These are phyloP conservation scores for Asteroscopus sphinx DNA, from an alignment of 2,888 invertebrate genomes.

Conservation along the genomic window DNA sequence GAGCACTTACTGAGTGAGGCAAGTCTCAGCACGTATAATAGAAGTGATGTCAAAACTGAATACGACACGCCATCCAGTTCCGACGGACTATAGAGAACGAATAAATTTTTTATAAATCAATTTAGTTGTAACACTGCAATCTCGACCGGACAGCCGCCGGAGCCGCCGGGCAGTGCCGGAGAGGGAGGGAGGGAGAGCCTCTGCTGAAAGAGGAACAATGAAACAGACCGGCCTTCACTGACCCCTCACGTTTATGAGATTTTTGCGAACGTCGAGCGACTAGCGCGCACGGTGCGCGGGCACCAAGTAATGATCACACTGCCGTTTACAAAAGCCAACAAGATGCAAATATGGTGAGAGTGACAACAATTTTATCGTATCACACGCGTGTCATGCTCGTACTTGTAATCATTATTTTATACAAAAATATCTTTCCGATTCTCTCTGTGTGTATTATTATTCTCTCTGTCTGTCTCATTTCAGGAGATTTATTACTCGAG, in stretches of 20 bases:
- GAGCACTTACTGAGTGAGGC: too few relatives aligned
- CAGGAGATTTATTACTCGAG: too few relatives aligned
- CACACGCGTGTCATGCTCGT: too few relatives aligned
- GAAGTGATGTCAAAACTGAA: too few relatives aligned
- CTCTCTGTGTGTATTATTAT: too few relatives aligned
- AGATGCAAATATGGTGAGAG: too few relatives aligned
- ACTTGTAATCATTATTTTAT: too few relatives aligned
- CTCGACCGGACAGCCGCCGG: constrained; percentile 20
- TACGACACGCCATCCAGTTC: background rate
- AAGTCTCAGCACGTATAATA: too few relatives aligned
- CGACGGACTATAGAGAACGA: background rate
- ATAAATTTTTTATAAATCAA: constrained; percentile 46
- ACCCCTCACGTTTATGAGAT: constrained; percentile 5
- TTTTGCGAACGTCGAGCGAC: background rate
- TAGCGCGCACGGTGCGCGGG: background rate
- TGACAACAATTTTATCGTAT: too few relatives aligned
- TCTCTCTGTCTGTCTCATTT: too few relatives aligned
- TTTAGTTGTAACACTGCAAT: constrained; percentile 54
- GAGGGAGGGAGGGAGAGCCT: background rate
- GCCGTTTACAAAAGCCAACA: background rate
- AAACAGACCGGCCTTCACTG: constrained; percentile 5
- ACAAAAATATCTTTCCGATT: too few relatives aligned
- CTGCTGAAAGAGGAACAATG: constrained; percentile 20
- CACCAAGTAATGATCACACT: background rate
- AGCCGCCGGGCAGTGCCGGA: background rate